Evolutionary conservation across 2,113 vertebrate species (phyloP), one percentile per base, ranked within the genome.

Genomic region (Cyanoliseus patagonus): DNA sequence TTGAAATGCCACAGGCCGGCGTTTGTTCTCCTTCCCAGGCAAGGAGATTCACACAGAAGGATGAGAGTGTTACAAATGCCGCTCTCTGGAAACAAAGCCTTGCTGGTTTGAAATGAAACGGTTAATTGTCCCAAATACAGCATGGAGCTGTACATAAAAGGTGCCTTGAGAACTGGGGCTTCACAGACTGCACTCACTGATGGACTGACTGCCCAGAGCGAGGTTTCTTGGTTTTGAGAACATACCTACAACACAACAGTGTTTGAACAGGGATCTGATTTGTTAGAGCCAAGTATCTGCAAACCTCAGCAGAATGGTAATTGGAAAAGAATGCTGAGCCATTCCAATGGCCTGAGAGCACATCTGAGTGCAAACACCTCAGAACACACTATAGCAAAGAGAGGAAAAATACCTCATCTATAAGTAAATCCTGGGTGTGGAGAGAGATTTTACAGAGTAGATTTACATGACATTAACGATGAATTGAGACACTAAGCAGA

Each of bases 251-350:
- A 74, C 64, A 86, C 53, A 72, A 41, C 2, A 79, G 64, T 23
- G 66, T 83, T 90, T 88, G 73, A 93, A 74, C 10, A 74, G 49
- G 46, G 72, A 74, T 17, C 33, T 75, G 83, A 88, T 95, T 93
- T 83, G 80, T 81, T 86, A 86, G 90, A 93, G 86, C 18, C 46
- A 81, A 88, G 55, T 68, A 87, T 95, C 86, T 87, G 91, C 93
- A 89, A 55, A 88, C 73, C 66, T 84, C 86, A 94, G 96, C 91
- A 96, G 89, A 96, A 87, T 73, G 89, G 79, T 66, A 91, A 92
- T 24, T 84, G 81, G 35, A 81, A 81, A 92, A 94, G 81, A 92
- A 91, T 55, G 62, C 73, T 64, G 69, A 86, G 77, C 66, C 81
- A 57, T 81, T 86, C 55, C 67, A 87, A 52, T 19, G 83, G 39